Base-by-base conservation (phyloP, 2,113 vertebrate genomes). In the Lophotis ruficrista region DNA sequence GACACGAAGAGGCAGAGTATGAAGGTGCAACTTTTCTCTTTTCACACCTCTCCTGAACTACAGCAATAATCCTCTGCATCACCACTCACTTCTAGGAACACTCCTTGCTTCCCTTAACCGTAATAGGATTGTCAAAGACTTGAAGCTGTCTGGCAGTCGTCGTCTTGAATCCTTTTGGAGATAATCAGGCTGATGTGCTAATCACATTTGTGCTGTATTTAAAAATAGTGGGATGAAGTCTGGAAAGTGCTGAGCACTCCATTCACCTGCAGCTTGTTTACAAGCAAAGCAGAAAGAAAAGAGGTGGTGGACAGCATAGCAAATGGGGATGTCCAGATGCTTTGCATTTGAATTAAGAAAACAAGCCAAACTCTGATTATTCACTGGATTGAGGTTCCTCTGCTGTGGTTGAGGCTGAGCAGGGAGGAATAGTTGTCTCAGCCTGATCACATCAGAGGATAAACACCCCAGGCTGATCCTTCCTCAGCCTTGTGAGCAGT, bases 111-210 rank as follows among this genome's bases (percentile, higher is more conserved):
- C 30, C 94, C 84, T 96, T 51, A 71, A 56, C 69, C 56, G 68
- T 94, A 94, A 94, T 21, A 95, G 91, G 77, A 91, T 94, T 96
- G 51, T 71, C 72, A 71, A 64, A 91, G 72, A 21, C 83, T 61
- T 27, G 51, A 23, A 82, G 77, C 72, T 79, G 87, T 57, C 93
- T 94, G 93, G 69, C 51, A 43, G 72, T 25, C 50, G 0, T 60
- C 73, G 66, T 30, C 65, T 79, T 19, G 77, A 87, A 78, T 93
- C 86, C 77, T 89, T 60, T 23, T 50, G 90, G 69, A 95, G 95
- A 94, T 96, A 89, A 96, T 96, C 83, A 94, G 92, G 66, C 78
- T 76, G 93, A 96, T 92, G 83, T 57, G 76, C 60, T 96, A 93
- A 96, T 96, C 90, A 69, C 70, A 53, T 94, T 96, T 91, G 70